Evolutionary conservation across 2,888 invertebrate genomes (phyloP).

Genomic region (Caenorhabditis imperialis): DNA sequence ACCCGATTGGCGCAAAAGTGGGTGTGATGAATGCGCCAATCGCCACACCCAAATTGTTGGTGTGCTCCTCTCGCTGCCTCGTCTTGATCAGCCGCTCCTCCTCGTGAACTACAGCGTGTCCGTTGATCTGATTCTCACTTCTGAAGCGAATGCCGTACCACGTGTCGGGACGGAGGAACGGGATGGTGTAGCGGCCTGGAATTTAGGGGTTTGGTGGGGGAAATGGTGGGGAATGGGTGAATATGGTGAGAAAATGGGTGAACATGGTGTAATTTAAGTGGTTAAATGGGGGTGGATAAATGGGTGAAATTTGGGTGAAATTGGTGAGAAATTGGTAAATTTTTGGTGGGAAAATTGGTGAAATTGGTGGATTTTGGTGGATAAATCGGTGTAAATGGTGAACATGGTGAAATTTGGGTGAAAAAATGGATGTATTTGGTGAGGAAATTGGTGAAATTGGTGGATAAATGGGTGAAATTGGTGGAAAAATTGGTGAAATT

Average conservation of each 20-base stretch:
- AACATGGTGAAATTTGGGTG: too few species aligned
- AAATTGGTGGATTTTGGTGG: too few species aligned
- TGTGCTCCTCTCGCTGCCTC: conserved; percentile 22
- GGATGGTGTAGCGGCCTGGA: conserved; percentile 76
- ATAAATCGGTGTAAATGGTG: too few species aligned
- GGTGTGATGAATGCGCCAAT: not conserved
- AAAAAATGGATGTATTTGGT: too few species aligned
- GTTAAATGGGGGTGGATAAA: too few species aligned
- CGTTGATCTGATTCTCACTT: conserved; percentile 58
- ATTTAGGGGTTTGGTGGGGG: conserved; percentile 4
- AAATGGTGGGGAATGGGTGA: not conserved
- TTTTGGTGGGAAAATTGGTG: not conserved
- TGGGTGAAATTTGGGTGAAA: conserved; percentile 3
- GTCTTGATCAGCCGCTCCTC: conserved; percentile 57
- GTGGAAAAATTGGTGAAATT: too few species aligned
- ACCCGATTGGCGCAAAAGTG: not conserved
- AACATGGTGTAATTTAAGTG: too few species aligned
- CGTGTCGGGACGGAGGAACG: conserved; percentile 72
- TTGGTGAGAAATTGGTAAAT: not conserved
- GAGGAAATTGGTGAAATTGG: too few species aligned
- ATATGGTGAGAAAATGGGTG: not conserved
- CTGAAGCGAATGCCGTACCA: conserved; percentile 73
- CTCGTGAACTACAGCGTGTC: conserved; percentile 44
- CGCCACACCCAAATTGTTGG: conserved; percentile 3
- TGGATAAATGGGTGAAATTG: too few species aligned